These are phyloP conservation scores for Antitype chi DNA, from an alignment of 2,888 invertebrate genomes.

Conservation along the genomic window DNA sequence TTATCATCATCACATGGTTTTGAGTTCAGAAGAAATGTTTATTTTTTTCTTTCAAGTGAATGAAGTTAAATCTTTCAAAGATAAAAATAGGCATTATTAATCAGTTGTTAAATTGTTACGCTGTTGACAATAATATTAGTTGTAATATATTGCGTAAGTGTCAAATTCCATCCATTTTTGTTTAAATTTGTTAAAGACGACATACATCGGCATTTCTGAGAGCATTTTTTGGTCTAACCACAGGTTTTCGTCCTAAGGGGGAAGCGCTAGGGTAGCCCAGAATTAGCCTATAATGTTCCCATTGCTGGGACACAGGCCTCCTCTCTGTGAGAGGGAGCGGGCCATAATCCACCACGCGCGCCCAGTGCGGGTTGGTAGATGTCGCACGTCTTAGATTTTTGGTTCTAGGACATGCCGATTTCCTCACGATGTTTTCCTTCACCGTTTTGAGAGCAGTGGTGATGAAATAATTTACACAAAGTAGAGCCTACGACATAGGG, in stretches of 20 bases:
- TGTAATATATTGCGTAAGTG: constrained; percentile 71
- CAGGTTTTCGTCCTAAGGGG: not conserved
- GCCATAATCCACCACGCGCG: too few relatives aligned
- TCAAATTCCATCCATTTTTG: constrained; percentile 80
- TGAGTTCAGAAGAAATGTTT: constrained; percentile 10
- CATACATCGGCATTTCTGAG: not conserved
- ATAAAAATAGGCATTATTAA: constrained; percentile 38
- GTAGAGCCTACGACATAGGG: too few relatives aligned
- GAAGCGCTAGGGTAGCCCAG: too few relatives aligned
- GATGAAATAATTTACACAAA: too few relatives aligned
- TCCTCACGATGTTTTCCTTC: too few relatives aligned
- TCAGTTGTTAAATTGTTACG: constrained; percentile 57
- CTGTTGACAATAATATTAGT: constrained; percentile 78
- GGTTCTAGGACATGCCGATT: too few relatives aligned
- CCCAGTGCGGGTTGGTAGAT: too few relatives aligned
- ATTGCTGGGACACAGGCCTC: too few relatives aligned
- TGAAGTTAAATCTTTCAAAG: constrained; percentile 27
- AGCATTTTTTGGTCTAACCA: not conserved
- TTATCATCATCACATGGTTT: constrained; percentile 54
- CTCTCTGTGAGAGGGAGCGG: too few relatives aligned
- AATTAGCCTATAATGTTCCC: too few relatives aligned
- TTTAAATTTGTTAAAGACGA: constrained; percentile 43
- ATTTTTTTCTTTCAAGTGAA: constrained; percentile 8
- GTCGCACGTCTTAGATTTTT: too few relatives aligned
- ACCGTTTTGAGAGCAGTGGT: too few relatives aligned